Evolutionary conservation across 1,140 invertebrate species (phyloP), one percentile per base, ranked within the genome.

Genomic region (Geopemphigus sp.): DNA sequence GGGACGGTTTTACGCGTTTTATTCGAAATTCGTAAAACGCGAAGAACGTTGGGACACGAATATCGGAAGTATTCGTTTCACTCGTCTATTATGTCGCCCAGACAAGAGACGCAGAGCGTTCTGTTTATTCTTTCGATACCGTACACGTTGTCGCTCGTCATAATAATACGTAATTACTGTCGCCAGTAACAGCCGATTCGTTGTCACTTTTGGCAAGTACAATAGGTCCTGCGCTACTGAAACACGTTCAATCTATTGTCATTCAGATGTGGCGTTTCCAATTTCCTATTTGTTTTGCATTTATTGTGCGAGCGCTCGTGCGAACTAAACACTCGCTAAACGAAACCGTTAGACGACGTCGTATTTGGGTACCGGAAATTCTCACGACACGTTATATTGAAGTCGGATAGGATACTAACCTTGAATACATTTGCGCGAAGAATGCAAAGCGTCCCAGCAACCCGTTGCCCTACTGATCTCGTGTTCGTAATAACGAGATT

Each of bases 161-260:
- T 32, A 17, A 24, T 26, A 24, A 14, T 12, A 59, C 12, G 32
- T 50, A 68, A 50, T 68, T 50, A 26, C 14, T n/a, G 26, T 24
- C 4, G 26, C 4, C 56, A 59, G 47, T 39, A 47, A 50, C 24
- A 12, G 39, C 45, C 12, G 24, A 24, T 68, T 68, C 14, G 12
- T 50, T 47, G 22, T 68, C 15, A 5, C 50, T 68, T 68, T 17
- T 19, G 0, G 14, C 14, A 10, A 50, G 24, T 50, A 68, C 66
- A 68, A 68, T 68, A 10, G 66, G 26, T 50, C 24, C 22, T 22
- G 12, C 24, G 22, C 24, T 50, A 68, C 45, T 15, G 14, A 68
- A 68, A 50, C 15, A 47, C 39, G n/a, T 68, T 47, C n/a, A n/a
- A 68, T 68, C 47, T 66, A 68, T 68, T 68, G 47, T 50, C 66